phyloP scores from a whole-genome alignment of 2,888 invertebrate genomes.

The Fragum sueziense region DNA sequence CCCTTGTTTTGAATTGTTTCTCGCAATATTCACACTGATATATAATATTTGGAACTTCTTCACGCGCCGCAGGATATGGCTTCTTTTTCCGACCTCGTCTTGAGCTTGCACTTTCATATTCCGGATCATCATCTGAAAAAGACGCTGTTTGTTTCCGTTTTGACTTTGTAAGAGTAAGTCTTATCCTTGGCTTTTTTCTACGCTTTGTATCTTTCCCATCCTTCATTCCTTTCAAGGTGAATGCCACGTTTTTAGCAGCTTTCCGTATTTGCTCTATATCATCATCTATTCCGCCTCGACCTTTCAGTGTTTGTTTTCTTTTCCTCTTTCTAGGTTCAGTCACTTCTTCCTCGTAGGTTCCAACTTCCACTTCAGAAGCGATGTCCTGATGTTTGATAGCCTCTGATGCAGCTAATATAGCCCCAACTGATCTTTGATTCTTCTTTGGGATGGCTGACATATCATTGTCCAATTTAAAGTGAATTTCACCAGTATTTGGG shows the following conservation, averaged over 20 bases:
- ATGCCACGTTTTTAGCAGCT: constrained; percentile 58
- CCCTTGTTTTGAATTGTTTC: constrained; percentile 59
- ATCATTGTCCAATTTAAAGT: constrained; percentile 47
- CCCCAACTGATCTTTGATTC: constrained; percentile 54
- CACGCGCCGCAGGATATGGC: background rate
- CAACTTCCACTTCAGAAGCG: constrained; percentile 60
- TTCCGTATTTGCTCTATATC: constrained; percentile 60
- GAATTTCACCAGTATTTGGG: constrained; percentile 58
- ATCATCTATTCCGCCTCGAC: constrained; percentile 56
- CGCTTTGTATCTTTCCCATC: constrained; percentile 48
- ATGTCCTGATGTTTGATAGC: constrained; percentile 62
- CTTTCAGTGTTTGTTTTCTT: constrained; percentile 39
- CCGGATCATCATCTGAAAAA: constrained; percentile 42
- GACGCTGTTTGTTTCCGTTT: constrained; percentile 25
- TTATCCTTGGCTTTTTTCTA: constrained; percentile 54
- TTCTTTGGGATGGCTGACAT: constrained; percentile 27
- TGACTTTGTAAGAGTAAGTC: constrained; percentile 57
- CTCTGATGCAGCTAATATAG: constrained; percentile 61
- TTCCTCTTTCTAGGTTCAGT: constrained; percentile 37
- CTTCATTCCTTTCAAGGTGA: constrained; percentile 54
- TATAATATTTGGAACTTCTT: constrained; percentile 49
- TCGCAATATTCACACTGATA: constrained; percentile 63
- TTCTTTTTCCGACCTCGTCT: constrained; percentile 45
- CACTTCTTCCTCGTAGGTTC: constrained; percentile 53
- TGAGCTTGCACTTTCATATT: constrained; percentile 27